phyloP scores from a whole-genome alignment of 1,140 invertebrate genomes.

The Parapsyche elsis region DNA sequence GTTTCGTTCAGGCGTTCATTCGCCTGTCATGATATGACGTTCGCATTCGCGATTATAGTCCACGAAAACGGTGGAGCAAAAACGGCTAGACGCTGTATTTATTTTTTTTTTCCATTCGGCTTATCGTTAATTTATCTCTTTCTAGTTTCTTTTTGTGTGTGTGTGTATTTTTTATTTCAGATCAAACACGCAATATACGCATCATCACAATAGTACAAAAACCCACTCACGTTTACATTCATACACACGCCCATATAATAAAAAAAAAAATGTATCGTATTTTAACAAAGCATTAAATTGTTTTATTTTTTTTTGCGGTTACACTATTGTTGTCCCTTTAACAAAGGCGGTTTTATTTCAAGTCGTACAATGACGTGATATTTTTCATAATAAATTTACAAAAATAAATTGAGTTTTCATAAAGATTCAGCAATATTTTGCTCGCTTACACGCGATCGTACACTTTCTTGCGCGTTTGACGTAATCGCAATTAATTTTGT shows the following conservation, averaged over 20 bases:
- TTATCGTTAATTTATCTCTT: slow-evolving; percentile 29
- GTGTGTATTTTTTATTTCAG: slow-evolving; percentile 1
- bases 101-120: not conserved
- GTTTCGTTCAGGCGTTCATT: not conserved
- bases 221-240: not conserved
- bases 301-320: slow-evolving; percentile 10
- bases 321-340: slow-evolving; percentile 16
- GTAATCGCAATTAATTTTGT: too few relatives aligned
- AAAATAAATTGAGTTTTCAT: slow-evolving; percentile 23
- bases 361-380: slow-evolving; percentile 23
- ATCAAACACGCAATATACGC: slow-evolving; percentile 25
- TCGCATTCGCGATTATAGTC: not conserved
- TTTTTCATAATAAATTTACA: slow-evolving; percentile 20
- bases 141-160: not conserved
- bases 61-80: not conserved
- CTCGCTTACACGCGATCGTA: not conserved
- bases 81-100: not conserved
- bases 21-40: not conserved
- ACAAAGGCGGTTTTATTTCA: slow-evolving; percentile 23
- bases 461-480: not conserved
- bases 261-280: slow-evolving; percentile 18
- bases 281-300: slow-evolving; percentile 32
- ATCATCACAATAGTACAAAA: slow-evolving; percentile 26
- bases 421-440: slow-evolving; percentile 15
- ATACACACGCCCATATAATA: not conserved